A percentile compares a stretch with the other conserved stretches of the same genome.
Conservation (phyloP, 1,140 invertebrate species). For the Heliothis virescens region DNA sequence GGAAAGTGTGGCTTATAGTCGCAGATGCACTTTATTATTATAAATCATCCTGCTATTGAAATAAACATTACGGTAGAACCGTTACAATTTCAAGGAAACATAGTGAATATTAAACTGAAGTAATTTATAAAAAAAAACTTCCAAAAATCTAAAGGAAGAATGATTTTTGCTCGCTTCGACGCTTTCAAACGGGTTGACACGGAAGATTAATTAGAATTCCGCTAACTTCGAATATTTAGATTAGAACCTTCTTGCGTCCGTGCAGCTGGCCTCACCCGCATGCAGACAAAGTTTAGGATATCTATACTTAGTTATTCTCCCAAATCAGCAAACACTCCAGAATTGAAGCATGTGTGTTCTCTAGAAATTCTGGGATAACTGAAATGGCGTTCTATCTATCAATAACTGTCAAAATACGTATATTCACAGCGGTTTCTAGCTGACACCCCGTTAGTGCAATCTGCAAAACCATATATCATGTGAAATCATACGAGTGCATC, state of each 20-base stretch:
- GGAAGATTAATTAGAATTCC: background rate
- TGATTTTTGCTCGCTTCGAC: too few species aligned
- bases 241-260: background rate
- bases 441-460: constrained; percentile 34
- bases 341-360: background rate
- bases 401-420: constrained; percentile 40
- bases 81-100: too few species aligned
- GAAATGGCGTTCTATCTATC: constrained; percentile 29
- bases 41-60: too few species aligned
- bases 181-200: too few species aligned
- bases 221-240: background rate
- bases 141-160: too few species aligned
- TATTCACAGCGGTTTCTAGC: constrained; percentile 19
- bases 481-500: constrained; percentile 17
- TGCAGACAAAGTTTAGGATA: background rate
- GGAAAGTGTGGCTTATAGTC: too few species aligned
- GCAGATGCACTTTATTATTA: too few species aligned
- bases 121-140: too few species aligned
- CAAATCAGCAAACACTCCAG: background rate
- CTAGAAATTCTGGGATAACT: background rate
- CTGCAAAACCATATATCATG: constrained; percentile 34
- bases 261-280: background rate
- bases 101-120: too few species aligned
- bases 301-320: background rate
- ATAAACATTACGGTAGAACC: too few species aligned